Evolutionary conservation across 2,888 invertebrate genomes (phyloP).

Genomic region (Thereva unica): DNA sequence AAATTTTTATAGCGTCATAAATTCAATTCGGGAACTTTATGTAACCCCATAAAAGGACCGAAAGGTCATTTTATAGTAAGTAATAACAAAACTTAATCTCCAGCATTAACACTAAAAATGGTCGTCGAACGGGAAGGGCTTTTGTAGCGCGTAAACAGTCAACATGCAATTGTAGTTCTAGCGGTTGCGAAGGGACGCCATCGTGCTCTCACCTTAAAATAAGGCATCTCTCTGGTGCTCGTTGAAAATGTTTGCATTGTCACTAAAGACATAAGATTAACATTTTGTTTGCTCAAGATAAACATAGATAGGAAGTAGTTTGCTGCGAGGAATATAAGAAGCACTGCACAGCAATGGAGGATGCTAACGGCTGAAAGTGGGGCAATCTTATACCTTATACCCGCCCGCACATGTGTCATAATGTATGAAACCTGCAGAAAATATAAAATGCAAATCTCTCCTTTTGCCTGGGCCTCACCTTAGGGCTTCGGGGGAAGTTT

Average conservation of each 20-base stretch:
- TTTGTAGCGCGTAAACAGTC: no score
- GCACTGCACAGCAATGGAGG: no score
- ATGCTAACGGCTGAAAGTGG: not conserved
- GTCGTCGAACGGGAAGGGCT: no score
- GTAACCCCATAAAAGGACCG: slow-evolving; percentile 14
- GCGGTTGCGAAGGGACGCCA: no score
- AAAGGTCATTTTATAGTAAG: slow-evolving; percentile 11
- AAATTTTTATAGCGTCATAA: slow-evolving; percentile 19
- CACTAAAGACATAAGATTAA: slow-evolving; percentile 3
- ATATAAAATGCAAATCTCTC: slow-evolving; percentile 31
- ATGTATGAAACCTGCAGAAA: slow-evolving; percentile 8
- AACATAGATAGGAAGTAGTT: not conserved
- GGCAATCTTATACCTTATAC: slow-evolving; percentile 15
- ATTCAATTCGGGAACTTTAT: slow-evolving; percentile 22
- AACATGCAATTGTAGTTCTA: no score
- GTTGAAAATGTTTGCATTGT: not conserved
- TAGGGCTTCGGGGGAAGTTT: not conserved
- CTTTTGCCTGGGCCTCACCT: slow-evolving; percentile 7
- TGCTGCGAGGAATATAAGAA: no score
- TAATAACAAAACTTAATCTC: not conserved
- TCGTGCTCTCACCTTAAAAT: no score
- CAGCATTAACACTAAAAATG: no score
- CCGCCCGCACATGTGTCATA: slow-evolving; percentile 18
- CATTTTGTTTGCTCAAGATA: slow-evolving; percentile 13
- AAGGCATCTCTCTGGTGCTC: no score